These are phyloP conservation scores for Terrapene triunguis DNA, from an alignment of 2,113 vertebrate species.

Conservation along the genomic window DNA sequence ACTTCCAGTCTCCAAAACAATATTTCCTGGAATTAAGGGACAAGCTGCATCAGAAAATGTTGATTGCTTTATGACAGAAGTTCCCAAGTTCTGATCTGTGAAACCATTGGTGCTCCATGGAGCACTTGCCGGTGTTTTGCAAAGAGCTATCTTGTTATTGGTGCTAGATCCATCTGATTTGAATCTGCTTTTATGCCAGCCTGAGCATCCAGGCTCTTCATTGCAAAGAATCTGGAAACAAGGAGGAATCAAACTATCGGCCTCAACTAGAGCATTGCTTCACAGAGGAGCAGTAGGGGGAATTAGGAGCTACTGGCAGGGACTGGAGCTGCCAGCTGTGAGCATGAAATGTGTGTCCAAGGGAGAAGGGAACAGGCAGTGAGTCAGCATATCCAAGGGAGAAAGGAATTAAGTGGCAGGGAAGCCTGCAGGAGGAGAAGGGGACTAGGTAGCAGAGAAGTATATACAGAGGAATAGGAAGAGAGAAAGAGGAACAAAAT, in stretches of 20 bases:
- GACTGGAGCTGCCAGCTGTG: neutral
- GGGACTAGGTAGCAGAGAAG: neutral
- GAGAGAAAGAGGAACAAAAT: neutral
- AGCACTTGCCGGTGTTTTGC: neutral
- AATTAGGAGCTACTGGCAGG: neutral
- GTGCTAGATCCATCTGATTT: neutral
- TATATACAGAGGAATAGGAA: neutral
- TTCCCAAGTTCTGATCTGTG: neutral
- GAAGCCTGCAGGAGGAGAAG: neutral
- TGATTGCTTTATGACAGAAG: neutral
- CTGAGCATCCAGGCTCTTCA: neutral
- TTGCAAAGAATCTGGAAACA: neutral
- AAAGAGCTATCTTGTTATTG: neutral
- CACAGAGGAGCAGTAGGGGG: neutral
- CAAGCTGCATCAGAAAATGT: neutral
- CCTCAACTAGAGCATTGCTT: neutral
- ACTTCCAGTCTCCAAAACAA: neutral
- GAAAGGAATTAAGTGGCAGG: neutral
- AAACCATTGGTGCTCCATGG: neutral
- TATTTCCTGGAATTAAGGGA: neutral
- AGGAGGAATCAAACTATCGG: neutral
- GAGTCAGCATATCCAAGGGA: neutral
- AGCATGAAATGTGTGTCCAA: neutral
- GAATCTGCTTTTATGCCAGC: neutral
- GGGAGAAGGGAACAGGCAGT: neutral